Evolutionary conservation across 2,113 vertebrate genomes (phyloP).

Genomic region (Hippocampus mohnikei): DNA sequence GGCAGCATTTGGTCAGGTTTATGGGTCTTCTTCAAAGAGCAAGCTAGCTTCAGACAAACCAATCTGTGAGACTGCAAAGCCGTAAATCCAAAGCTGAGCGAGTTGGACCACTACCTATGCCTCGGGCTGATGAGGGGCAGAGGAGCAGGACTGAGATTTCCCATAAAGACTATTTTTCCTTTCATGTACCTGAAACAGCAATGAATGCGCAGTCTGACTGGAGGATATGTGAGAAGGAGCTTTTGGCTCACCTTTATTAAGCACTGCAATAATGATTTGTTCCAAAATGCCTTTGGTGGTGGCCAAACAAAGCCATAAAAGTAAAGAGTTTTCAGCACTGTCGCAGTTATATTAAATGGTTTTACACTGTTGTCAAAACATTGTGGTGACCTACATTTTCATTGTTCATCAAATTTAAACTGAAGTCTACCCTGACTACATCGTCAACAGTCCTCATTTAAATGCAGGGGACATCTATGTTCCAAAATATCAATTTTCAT

Average conservation of each 20-base stretch:
- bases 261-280: background rate
- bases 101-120: conserved; percentile 56
- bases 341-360: background rate
- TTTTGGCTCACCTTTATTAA: background rate
- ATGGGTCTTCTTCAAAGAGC: conserved; percentile 72
- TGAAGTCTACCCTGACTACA: background rate
- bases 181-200: conserved; percentile 20
- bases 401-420: background rate
- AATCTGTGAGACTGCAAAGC: conserved; percentile 67
- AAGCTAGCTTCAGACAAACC: conserved; percentile 59
- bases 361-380: background rate
- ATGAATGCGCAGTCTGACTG: conserved; percentile 7
- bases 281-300: background rate
- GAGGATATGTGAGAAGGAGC: background rate
- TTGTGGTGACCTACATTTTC: background rate
- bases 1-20: conserved; percentile 77
- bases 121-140: conserved; percentile 46
- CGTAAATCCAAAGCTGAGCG: conserved; percentile 67
- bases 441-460: background rate
- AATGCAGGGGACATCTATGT: too few relatives aligned
- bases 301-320: background rate
- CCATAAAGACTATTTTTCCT: conserved; percentile 49
- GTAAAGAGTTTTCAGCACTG: background rate
- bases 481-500: too few relatives aligned
- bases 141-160: conserved; percentile 21